Percentiles rank a stretch among this genome's conserved stretches.
phyloP scores from a whole-genome alignment of 2,888 invertebrate genomes.

The Pherbina coryleti region DNA sequence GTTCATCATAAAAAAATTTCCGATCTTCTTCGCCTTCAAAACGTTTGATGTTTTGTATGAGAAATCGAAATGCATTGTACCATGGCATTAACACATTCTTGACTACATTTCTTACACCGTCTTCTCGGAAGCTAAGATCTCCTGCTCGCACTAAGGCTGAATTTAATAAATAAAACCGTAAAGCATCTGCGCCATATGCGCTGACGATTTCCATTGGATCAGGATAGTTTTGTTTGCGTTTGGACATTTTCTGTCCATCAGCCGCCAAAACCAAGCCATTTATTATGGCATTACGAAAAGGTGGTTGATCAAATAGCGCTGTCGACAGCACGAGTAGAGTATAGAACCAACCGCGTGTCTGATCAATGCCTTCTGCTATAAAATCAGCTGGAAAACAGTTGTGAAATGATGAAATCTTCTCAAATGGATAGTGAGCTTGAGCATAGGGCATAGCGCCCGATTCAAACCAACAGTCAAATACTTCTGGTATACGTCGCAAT shows the following conservation, averaged over 20 bases:
- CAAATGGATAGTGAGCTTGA: constrained; percentile 92
- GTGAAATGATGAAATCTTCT: constrained; percentile 85
- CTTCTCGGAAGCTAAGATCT: constrained; percentile 91
- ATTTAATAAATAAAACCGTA: constrained; percentile 92
- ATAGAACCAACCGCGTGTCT: constrained; percentile 97
- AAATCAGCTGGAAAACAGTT: constrained; percentile 87
- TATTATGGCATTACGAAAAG: constrained; percentile 94
- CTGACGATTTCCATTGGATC: constrained; percentile 89
- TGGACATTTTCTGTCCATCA: constrained; percentile 98
- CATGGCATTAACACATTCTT: constrained; percentile 96
- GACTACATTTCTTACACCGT: constrained; percentile 90
- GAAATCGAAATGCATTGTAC: constrained; percentile 89
- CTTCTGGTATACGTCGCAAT: constrained; percentile 85
- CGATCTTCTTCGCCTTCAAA: constrained; percentile 69
- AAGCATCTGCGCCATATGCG: constrained; percentile 94
- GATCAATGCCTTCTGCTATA: constrained; percentile 95
- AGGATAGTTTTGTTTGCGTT: constrained; percentile 96
- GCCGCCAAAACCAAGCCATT: constrained; percentile 91
- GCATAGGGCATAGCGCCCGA: constrained; percentile 98
- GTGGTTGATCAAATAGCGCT: constrained; percentile 89
- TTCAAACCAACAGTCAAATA: constrained; percentile 99
- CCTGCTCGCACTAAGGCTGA: constrained; percentile 96
- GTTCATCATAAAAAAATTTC: constrained; percentile 64
- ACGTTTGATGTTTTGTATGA: constrained; percentile 89
- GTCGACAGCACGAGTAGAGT: constrained; percentile 93